A percentile compares a stretch with the other conserved stretches of the same genome.
Conservation (phyloP, 64 coral and sea anemone genomes). For the Hydrozoanthus tunicans region DNA sequence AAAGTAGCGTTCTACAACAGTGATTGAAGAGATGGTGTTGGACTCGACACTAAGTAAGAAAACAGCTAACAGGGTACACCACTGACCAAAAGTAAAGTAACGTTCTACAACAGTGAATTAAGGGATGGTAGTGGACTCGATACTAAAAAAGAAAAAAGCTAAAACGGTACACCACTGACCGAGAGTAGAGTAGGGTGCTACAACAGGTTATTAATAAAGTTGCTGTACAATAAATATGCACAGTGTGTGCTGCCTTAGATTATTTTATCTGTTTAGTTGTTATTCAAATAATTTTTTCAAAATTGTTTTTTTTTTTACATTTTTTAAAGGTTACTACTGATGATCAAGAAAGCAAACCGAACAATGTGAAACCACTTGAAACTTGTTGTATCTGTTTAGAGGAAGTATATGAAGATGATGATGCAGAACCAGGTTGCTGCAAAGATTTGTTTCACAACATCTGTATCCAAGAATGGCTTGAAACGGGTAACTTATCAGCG, state of each 20-base stretch:
- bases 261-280: conserved; percentile 50
- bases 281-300: conserved; percentile 54
- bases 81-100: no score
- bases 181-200: no score
- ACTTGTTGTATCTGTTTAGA: conserved; percentile 53
- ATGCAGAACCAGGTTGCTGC: conserved; percentile 48
- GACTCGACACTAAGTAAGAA: no score
- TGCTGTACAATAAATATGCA: no score
- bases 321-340: conserved; percentile 59
- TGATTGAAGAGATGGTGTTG: no score
- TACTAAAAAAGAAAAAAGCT: no score
- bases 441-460: conserved; percentile 52
- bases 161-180: no score
- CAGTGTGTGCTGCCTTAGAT: conserved; percentile 21
- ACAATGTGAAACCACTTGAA: conserved; percentile 57
- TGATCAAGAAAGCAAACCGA: conserved; percentile 47
- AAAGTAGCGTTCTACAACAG: no score
- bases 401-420: conserved; percentile 58
- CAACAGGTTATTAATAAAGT: no score
- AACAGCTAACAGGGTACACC: no score
- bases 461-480: conserved; percentile 60
- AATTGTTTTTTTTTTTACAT: conserved; percentile 34
- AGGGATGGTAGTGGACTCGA: no score
- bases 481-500: conserved; percentile 46
- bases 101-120: no score